Percentiles rank a stretch among this genome's conserved stretches.
Conservation (phyloP, 2,888 invertebrate genomes). For the Leucoptera coffeella region DNA sequence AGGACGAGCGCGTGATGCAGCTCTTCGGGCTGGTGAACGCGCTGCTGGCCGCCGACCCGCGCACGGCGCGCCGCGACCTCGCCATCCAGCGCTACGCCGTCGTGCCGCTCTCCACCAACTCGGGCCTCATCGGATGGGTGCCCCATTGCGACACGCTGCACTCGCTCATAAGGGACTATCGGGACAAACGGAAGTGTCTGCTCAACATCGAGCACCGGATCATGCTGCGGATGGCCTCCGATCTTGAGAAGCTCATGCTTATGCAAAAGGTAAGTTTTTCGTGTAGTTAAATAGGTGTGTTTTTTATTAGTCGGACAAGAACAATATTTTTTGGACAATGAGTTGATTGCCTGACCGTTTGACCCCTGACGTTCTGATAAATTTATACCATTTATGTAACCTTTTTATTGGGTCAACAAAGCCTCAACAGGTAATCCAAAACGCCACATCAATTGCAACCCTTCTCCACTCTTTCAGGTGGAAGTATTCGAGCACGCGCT, state of each 20-base stretch:
- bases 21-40: conserved; percentile 95
- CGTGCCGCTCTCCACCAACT: conserved; percentile 95
- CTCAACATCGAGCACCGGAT: conserved; percentile 96
- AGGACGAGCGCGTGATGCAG: conserved; percentile 99
- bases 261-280: conserved; percentile 91
- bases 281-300: too few relatives aligned
- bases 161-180: conserved; percentile 91
- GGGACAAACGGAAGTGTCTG: conserved; percentile 95
- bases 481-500: conserved; percentile 98
- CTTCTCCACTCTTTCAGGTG: too few relatives aligned
- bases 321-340: too few relatives aligned
- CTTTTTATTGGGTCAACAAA: too few relatives aligned
- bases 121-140: conserved; percentile 98
- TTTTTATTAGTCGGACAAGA: too few relatives aligned
- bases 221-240: conserved; percentile 96
- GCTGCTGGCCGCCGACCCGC: conserved; percentile 87
- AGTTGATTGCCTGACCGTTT: too few relatives aligned
- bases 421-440: too few relatives aligned
- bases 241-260: conserved; percentile 91
- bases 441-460: too few relatives aligned
- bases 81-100: conserved; percentile 87
- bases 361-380: too few relatives aligned
- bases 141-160: conserved; percentile 99
- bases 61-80: conserved; percentile 86
- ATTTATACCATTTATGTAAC: too few relatives aligned